These are phyloP conservation scores for Corythoichthys intestinalis DNA, from an alignment of 2,113 vertebrate genomes.

Conservation along the genomic window DNA sequence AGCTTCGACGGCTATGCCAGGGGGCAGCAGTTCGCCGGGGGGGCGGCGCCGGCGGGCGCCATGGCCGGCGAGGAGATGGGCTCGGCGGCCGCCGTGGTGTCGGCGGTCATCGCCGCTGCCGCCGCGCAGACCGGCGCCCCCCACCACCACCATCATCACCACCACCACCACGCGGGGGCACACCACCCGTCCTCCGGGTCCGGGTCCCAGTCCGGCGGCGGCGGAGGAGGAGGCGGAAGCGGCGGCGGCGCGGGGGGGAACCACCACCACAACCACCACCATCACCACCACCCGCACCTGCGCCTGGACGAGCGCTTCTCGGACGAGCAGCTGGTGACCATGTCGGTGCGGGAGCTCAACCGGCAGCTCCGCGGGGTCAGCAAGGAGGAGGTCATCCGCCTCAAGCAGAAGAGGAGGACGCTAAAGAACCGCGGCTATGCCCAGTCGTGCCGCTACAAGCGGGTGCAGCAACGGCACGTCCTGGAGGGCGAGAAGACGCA, in stretches of 20 bases:
- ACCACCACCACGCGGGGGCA: slow-evolving; percentile 72
- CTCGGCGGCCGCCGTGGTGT: slow-evolving; percentile 86
- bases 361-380: slow-evolving; percentile 96
- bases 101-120: slow-evolving; percentile 80
- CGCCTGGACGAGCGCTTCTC: slow-evolving; percentile 97
- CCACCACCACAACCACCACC: neutral
- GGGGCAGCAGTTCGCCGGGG: slow-evolving; percentile 87
- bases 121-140: slow-evolving; percentile 77
- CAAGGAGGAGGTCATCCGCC: slow-evolving; percentile 98
- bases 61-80: slow-evolving; percentile 90
- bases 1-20: slow-evolving; percentile 97
- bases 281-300: slow-evolving; percentile 73
- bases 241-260: slow-evolving; percentile 29
- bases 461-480: slow-evolving; percentile 98
- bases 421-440: slow-evolving; percentile 99
- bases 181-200: slow-evolving; percentile 72
- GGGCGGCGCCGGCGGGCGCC: slow-evolving; percentile 79
- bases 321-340: slow-evolving; percentile 97
- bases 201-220: slow-evolving; percentile 60
- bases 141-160: slow-evolving; percentile 78
- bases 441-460: slow-evolving; percentile 99
- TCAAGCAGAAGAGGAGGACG: slow-evolving; percentile 99
- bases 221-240: slow-evolving; percentile 23
- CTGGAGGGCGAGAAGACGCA: slow-evolving; percentile 99
- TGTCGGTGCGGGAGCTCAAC: slow-evolving; percentile 97